Percentiles rank a stretch among this genome's conserved stretches.
Conservation (phyloP, 2,888 invertebrate genomes). For the Chalcis sispes region DNA sequence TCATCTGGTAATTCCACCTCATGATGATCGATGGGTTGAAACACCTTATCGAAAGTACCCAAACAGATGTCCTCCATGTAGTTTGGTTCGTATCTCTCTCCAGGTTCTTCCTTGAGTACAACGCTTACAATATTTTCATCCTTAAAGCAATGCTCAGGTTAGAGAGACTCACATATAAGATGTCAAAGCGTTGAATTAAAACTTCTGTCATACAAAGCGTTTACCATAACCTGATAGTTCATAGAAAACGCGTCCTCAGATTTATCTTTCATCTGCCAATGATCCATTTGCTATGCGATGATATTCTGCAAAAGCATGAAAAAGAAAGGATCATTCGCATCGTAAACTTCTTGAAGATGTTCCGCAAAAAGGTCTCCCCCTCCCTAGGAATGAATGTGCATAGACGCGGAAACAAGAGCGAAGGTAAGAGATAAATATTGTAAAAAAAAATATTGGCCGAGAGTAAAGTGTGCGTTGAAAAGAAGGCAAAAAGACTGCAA, state of each 20-base stretch:
- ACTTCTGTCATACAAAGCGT: conserved; percentile 63
- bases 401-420: neutral
- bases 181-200: conserved; percentile 61
- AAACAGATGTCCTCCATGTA: conserved; percentile 74
- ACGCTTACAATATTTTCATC: conserved; percentile 73
- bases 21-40: conserved; percentile 72
- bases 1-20: conserved; percentile 73
- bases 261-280: conserved; percentile 68
- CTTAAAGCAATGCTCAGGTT: conserved; percentile 68
- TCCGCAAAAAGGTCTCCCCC: no score
- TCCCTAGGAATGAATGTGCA: no score
- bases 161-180: conserved; percentile 58
- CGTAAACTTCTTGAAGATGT: no score
- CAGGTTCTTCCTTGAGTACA: conserved; percentile 72
- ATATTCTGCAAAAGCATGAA: conserved; percentile 2
- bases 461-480: neutral
- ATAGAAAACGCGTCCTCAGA: conserved; percentile 69
- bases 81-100: conserved; percentile 68
- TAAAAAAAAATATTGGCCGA: neutral
- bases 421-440: no score
- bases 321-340: no score
- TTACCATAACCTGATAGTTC: conserved; percentile 72
- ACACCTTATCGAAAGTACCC: conserved; percentile 72
- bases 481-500: neutral
- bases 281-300: conserved; percentile 65